Conservation (phyloP, 2,113 vertebrate genomes). For the Stigmatopora argus region DNA sequence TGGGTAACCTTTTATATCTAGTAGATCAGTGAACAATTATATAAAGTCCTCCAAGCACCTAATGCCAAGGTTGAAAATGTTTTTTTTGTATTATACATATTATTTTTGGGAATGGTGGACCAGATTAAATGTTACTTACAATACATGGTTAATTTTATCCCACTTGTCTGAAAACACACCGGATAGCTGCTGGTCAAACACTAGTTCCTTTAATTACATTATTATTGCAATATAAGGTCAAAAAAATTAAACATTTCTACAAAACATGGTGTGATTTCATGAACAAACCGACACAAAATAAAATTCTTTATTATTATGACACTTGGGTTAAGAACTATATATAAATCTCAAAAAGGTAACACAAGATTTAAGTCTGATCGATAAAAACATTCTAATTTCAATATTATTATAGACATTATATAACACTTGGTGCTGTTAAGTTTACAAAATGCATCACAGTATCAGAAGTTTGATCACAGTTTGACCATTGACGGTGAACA, state of each 20-base stretch:
- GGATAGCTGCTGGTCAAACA: not conserved
- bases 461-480: not conserved
- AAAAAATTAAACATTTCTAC: constrained; percentile 49
- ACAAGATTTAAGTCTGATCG: constrained; percentile 27
- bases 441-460: constrained; percentile 10
- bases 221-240: constrained; percentile 37
- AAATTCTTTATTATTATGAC: constrained; percentile 56
- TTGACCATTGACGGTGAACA: too few species aligned
- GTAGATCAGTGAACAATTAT: not conserved
- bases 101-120: not conserved
- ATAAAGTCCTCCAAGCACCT: not conserved
- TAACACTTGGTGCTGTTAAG: constrained; percentile 35
- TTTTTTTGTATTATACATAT: not conserved
- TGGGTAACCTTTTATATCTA: not conserved
- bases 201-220: constrained; percentile 30
- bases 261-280: not conserved
- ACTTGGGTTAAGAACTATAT: constrained; percentile 33
- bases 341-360: constrained; percentile 11
- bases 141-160: not conserved
- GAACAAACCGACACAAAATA: constrained; percentile 36
- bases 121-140: not conserved
- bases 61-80: not conserved
- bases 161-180: constrained; percentile 15
- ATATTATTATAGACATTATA: constrained; percentile 1
- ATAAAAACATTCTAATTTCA: constrained; percentile 11